Percentiles rank a stretch among this genome's conserved stretches.
Evolutionary conservation across 2,888 invertebrate genomes (phyloP).

Genomic region (Drosophila nigritarsus): DNA sequence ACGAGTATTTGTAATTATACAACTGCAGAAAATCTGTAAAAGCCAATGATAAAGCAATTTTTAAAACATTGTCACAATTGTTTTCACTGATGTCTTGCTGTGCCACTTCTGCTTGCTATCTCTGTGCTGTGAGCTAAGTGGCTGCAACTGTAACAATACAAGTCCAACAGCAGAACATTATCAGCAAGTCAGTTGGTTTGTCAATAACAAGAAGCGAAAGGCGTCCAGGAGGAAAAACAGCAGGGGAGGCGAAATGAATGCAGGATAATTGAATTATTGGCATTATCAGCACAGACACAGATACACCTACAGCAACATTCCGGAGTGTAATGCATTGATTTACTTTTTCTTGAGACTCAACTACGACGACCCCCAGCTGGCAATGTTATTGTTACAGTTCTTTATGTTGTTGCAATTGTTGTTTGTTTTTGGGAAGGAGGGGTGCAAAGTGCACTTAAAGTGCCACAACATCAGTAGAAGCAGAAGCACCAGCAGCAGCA

Average conservation of each 20-base stretch:
- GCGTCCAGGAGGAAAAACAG: conserved; percentile 1
- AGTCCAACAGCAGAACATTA: conserved; percentile 26
- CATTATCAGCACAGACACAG: conserved; percentile 61
- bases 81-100: conserved; percentile 54
- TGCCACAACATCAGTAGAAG: conserved; percentile 41
- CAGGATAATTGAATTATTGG: conserved; percentile 75
- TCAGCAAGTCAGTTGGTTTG: conserved; percentile 56
- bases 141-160: conserved; percentile 49
- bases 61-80: conserved; percentile 47
- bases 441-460: conserved; percentile 70
- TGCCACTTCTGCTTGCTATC: conserved; percentile 44
- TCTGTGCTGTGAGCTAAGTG: conserved; percentile 41
- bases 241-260: conserved; percentile 31
- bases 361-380: conserved; percentile 10
- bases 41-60: conserved; percentile 3
- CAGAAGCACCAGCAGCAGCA: background rate
- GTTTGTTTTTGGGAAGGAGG: conserved; percentile 44
- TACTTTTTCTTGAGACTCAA: conserved; percentile 43
- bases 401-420: conserved; percentile 44
- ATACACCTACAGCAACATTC: conserved; percentile 46
- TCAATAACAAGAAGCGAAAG: conserved; percentile 58
- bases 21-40: background rate
- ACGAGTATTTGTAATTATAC: background rate
- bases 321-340: conserved; percentile 71
- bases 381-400: conserved; percentile 16